Conservation (phyloP, 2,888 invertebrate genomes). For the Spialia ferax region DNA sequence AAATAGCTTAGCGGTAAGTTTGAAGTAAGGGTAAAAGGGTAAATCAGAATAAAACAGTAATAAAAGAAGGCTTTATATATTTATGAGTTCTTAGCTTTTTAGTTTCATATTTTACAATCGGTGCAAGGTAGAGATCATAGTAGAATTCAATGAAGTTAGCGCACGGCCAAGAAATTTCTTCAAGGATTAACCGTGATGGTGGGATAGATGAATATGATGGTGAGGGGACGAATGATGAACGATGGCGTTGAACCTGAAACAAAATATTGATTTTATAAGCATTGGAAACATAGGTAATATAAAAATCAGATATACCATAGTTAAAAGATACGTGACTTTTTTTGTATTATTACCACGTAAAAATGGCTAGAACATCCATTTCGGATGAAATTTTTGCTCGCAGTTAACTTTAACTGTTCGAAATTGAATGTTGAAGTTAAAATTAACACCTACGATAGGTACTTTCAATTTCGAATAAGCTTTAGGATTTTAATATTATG, state of each 20-base stretch:
- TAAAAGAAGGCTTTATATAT: neutral
- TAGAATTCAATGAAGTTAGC: neutral
- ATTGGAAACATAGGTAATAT: neutral
- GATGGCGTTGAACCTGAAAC: constrained; percentile 87
- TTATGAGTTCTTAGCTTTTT: neutral
- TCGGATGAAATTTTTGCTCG: too few species aligned
- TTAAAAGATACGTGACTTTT: too few species aligned
- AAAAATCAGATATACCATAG: too few species aligned
- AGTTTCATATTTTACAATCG: constrained; percentile 13
- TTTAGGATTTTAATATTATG: too few species aligned
- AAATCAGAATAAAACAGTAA: neutral
- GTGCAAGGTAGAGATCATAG: constrained; percentile 28
- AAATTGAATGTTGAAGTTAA: too few species aligned
- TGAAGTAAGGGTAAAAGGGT: neutral
- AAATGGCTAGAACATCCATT: too few species aligned
- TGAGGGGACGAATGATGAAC: constrained; percentile 84
- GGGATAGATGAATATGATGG: constrained; percentile 79
- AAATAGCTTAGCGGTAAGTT: too few species aligned
- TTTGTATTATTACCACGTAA: too few species aligned
- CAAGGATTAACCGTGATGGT: constrained; percentile 65
- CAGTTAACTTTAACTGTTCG: too few species aligned
- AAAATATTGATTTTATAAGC: constrained; percentile 1
- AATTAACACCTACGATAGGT: too few species aligned
- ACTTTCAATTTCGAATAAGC: too few species aligned
- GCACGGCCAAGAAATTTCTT: neutral